Conservation (phyloP, 2,113 vertebrate genomes). For the Cyprinodon brontotheroides region DNA sequence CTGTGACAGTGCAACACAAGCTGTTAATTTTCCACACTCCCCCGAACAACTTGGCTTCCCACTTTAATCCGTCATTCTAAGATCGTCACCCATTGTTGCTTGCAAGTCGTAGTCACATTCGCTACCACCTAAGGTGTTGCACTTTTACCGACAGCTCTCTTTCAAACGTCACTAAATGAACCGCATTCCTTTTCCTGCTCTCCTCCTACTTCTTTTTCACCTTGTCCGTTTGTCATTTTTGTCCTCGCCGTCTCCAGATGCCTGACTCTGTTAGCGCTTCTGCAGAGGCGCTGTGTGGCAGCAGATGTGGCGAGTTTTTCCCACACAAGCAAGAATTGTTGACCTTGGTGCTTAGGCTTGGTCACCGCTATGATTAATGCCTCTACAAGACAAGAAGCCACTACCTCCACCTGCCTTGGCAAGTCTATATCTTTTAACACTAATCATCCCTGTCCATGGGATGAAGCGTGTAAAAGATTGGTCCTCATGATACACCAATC, state of each 20-base stretch:
- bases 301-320: conserved; percentile 62
- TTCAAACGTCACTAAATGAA: conserved; percentile 48
- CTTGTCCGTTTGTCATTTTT: conserved; percentile 58
- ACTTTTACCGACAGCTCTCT: conserved; percentile 49
- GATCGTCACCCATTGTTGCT: conserved; percentile 67
- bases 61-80: conserved; percentile 69
- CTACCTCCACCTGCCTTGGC: conserved; percentile 61
- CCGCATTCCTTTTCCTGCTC: conserved; percentile 38
- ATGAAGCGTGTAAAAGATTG: conserved; percentile 7
- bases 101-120: conserved; percentile 51
- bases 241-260: conserved; percentile 38
- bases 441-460: conserved; percentile 60
- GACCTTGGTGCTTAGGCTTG: conserved; percentile 73
- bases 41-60: conserved; percentile 39
- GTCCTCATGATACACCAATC: conserved; percentile 26
- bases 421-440: conserved; percentile 70
- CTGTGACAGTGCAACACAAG: conserved; percentile 28
- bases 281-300: conserved; percentile 42
- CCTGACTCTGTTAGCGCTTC: conserved; percentile 45
- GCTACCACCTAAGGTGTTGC: conserved; percentile 49
- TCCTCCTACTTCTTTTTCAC: conserved; percentile 56
- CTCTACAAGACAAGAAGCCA: conserved; percentile 75
- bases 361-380: conserved; percentile 78
- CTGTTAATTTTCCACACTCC: conserved; percentile 40
- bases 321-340: conserved; percentile 66